Conservation (phyloP, 2,113 vertebrate genomes). For the Jacana jacana region DNA sequence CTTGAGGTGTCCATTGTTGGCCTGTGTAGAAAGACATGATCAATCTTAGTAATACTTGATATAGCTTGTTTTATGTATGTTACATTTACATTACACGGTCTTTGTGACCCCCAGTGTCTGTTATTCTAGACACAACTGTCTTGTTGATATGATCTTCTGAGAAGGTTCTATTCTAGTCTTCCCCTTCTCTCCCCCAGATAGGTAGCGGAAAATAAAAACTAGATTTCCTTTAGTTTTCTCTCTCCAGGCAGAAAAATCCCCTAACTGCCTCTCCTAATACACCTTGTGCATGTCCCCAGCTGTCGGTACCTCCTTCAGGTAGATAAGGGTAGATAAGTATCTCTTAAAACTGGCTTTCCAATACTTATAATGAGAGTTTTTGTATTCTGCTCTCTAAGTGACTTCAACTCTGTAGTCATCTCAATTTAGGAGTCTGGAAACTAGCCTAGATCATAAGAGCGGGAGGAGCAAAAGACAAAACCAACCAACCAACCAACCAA, state of each 20-base stretch:
- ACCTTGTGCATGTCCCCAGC: fast-evolving
- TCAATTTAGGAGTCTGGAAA: background rate
- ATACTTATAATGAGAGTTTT: background rate
- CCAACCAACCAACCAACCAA: fast-evolving
- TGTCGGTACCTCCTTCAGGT: background rate
- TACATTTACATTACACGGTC: too few species aligned
- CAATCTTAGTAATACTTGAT: background rate
- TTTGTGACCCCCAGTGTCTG: too few species aligned
- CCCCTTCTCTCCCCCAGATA: background rate
- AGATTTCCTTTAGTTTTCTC: background rate
- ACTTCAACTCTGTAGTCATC: background rate
- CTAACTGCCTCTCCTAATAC: background rate
- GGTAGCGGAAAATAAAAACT: background rate
- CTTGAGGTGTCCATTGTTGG: background rate
- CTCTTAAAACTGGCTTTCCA: background rate
- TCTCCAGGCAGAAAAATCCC: background rate
- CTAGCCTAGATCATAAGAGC: background rate
- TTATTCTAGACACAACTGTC: background rate
- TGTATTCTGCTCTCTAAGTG: background rate
- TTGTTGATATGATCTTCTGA: background rate
- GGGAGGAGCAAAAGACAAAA: background rate
- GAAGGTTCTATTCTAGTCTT: background rate
- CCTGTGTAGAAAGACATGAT: background rate
- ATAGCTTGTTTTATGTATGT: too few species aligned
- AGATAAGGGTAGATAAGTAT: background rate